These are phyloP conservation scores for Hecatera dysodea DNA, from an alignment of 2,888 invertebrate genomes.

Conservation along the genomic window DNA sequence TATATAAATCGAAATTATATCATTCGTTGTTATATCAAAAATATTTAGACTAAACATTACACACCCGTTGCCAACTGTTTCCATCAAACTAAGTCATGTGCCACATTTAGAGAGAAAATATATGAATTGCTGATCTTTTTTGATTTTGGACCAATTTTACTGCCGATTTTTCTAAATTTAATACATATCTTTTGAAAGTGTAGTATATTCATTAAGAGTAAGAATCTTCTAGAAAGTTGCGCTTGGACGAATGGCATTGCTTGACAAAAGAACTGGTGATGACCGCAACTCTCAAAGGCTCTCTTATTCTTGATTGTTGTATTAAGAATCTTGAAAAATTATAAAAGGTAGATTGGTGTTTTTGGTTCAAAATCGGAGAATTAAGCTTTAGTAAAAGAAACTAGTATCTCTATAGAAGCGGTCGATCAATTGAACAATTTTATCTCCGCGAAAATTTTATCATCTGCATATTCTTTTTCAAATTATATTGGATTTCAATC, in stretches of 20 bases:
- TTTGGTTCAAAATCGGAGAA: conserved; percentile 20
- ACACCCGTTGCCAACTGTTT: too few relatives aligned
- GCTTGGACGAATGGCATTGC: conserved; percentile 16
- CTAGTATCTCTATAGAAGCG: not conserved
- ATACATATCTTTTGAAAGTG: not conserved
- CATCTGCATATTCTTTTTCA: not conserved
- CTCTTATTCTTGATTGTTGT: conserved; percentile 14
- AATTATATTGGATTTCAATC: not conserved
- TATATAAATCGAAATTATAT: too few relatives aligned
- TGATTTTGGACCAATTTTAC: conserved; percentile 22
- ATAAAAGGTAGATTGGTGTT: not conserved
- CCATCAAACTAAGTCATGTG: too few relatives aligned
- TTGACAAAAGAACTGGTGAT: not conserved
- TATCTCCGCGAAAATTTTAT: not conserved
- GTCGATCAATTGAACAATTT: not conserved
- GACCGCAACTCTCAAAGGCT: conserved; percentile 24
- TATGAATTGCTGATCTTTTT: not conserved
- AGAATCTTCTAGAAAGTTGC: conserved; percentile 14
- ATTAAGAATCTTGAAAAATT: not conserved
- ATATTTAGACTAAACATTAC: too few relatives aligned
- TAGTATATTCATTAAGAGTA: conserved; percentile 10
- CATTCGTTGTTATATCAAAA: too few relatives aligned
- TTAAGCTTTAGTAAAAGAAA: not conserved
- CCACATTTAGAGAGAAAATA: not conserved
- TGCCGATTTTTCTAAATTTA: not conserved